Conservation (phyloP, 2,888 invertebrate species). For the Mimachlamys varia region DNA sequence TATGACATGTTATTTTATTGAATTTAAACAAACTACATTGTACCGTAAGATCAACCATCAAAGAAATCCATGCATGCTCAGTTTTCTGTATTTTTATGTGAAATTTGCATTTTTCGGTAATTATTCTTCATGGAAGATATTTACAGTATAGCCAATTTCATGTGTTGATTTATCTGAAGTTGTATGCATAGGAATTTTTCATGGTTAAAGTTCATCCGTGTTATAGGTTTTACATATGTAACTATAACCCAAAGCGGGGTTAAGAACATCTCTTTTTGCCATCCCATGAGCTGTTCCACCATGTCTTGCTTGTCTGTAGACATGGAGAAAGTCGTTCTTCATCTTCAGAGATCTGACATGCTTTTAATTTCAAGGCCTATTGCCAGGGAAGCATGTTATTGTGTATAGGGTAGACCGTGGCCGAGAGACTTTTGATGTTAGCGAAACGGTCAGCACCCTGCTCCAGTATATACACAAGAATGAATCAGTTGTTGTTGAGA, state of each 20-base stretch:
- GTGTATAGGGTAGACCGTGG: not conserved
- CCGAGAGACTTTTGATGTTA: not conserved
- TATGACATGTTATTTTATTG: no score
- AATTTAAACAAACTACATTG: not conserved
- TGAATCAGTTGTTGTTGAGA: not conserved
- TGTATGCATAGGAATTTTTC: not conserved
- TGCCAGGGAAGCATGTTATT: not conserved
- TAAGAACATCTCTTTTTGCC: not conserved
- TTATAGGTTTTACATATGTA: slow-evolving; percentile 7
- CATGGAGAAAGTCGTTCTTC: not conserved
- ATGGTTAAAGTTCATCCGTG: not conserved
- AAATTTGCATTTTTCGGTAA: not conserved
- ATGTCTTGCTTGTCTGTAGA: not conserved
- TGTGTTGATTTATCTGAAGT: not conserved
- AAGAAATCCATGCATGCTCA: not conserved
- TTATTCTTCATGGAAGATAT: not conserved
- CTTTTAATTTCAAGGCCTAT: slow-evolving; percentile 19
- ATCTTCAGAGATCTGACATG: slow-evolving; percentile 13
- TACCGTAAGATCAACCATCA: not conserved
- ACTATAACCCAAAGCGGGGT: not conserved
- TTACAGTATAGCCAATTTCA: not conserved
- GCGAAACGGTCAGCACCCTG: not conserved
- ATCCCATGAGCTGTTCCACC: not conserved
- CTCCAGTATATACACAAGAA: not conserved
- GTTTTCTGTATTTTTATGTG: not conserved